phyloP scores from a whole-genome alignment of 2,888 invertebrate species.

The Odontocolon sp. region DNA sequence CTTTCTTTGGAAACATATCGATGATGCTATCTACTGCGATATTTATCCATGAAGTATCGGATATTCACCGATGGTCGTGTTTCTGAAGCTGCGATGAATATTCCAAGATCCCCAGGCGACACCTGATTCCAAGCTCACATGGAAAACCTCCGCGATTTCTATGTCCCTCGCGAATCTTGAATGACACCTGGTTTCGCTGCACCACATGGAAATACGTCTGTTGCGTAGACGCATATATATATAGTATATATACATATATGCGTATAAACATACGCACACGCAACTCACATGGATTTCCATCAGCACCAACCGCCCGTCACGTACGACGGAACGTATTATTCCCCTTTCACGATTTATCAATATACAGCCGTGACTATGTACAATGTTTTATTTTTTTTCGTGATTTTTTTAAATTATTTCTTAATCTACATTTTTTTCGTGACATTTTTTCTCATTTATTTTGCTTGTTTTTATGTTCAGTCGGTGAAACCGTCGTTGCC shows the following conservation, averaged over 20 bases:
- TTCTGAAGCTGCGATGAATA: conserved; percentile 23
- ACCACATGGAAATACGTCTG: too few relatives aligned
- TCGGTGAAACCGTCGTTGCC: conserved; percentile 17
- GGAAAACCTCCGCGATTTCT: conserved; percentile 2
- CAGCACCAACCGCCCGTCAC: conserved; percentile 19
- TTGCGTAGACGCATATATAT: too few relatives aligned
- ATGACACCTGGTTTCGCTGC: background rate
- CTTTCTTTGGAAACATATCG: background rate
- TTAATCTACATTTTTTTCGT: conserved; percentile 8
- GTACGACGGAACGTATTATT: conserved; percentile 20
- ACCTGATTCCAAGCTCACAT: conserved; percentile 24
- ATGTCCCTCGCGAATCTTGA: background rate
- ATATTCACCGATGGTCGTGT: conserved; percentile 7
- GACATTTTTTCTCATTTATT: background rate
- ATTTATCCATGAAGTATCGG: conserved; percentile 14
- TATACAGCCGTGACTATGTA: conserved; percentile 43
- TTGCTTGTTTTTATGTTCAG: background rate
- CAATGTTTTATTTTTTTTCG: background rate
- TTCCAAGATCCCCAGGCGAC: conserved; percentile 25
- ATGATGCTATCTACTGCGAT: conserved; percentile 10
- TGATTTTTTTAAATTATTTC: conserved; percentile 26
- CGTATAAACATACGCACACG: background rate
- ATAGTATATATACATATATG: background rate
- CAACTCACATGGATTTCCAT: background rate
- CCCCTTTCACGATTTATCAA: conserved; percentile 28